Evolutionary conservation across 23 tunicate genomes (phyloP), one percentile per base, ranked within the genome.

Genomic region (Clavelina lepadiformis): DNA sequence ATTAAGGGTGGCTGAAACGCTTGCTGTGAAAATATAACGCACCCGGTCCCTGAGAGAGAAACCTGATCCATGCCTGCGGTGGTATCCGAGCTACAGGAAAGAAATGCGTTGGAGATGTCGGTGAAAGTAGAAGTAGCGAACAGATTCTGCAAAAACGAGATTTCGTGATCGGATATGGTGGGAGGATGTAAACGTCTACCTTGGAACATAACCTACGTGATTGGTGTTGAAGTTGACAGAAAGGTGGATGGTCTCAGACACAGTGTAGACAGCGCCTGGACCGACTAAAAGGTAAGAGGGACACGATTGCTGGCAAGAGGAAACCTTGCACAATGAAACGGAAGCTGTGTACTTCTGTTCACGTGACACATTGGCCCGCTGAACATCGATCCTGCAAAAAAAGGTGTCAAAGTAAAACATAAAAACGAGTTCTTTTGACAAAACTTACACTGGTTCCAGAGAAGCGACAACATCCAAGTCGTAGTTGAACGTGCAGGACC

Each of bases 321-420:
- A 27, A 15, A 58, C 65, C 20, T 58, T 58, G 65, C 65, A 58
- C 65, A 58, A 28, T 4, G 38, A 15, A 29, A 58, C 11, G 6
- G 36, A 26, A 29, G 36, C 35, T 4, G 6, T 28, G n/a, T n/a
- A n/a, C n/a, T n/a, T n/a, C n/a, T n/a, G n/a, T n/a, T n/a, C n/a
- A n/a, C n/a, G n/a, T n/a, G n/a, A n/a, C n/a, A n/a, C n/a, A n/a
- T n/a, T n/a, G n/a, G n/a, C n/a, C n/a, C n/a, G n/a, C n/a, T n/a
- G 7, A 11, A 11, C 21, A 53, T 13, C 59, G 31, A 58, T 20
- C 5, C 65, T 58, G 65, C 65, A 58, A 25, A 58, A 29, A 20
- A 7, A 11, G 7, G 20, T 8, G 5, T 11, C 23, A n/a, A 8
- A 53, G 7, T 11, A 6, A 7, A 11, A n/a, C 5, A 53, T n/a